Conservation (phyloP, 2,888 invertebrate genomes). For the Hypena proboscidalis region DNA sequence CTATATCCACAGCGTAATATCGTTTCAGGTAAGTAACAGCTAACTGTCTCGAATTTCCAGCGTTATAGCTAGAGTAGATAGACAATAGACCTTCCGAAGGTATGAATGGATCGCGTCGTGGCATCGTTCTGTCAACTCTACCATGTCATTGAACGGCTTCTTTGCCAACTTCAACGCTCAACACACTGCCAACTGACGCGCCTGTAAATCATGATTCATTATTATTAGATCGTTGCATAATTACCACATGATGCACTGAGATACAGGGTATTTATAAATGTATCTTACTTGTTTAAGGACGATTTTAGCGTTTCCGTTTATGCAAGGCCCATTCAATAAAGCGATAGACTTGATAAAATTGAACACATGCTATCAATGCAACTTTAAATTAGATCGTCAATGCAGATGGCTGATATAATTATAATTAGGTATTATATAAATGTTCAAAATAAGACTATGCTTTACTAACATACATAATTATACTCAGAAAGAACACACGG, state of each 20-base stretch:
- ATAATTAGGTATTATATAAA: too few relatives aligned
- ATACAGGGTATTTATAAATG: constrained; percentile 19
- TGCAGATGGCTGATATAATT: too few relatives aligned
- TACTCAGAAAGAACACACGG: too few relatives aligned
- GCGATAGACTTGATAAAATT: too few relatives aligned
- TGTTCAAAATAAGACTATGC: too few relatives aligned
- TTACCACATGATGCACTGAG: constrained; percentile 34
- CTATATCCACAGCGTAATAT: too few relatives aligned
- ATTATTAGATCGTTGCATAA: constrained; percentile 54
- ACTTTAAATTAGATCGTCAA: too few relatives aligned
- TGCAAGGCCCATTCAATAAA: too few relatives aligned
- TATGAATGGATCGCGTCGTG: constrained; percentile 71
- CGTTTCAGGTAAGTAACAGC: background rate
- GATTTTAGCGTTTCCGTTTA: too few relatives aligned
- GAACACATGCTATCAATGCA: too few relatives aligned
- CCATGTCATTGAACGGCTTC: constrained; percentile 66
- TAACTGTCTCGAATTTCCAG: background rate
- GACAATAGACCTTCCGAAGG: constrained; percentile 32
- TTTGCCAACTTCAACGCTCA: constrained; percentile 47
- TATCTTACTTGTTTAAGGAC: too few relatives aligned
- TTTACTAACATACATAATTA: too few relatives aligned
- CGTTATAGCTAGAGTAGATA: background rate
- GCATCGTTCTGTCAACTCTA: constrained; percentile 47
- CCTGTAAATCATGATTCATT: constrained; percentile 48
- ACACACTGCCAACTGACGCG: constrained; percentile 31